phyloP scores from a whole-genome alignment of 2,797 vertebrate genomes.

The Alosa sapidissima region DNA sequence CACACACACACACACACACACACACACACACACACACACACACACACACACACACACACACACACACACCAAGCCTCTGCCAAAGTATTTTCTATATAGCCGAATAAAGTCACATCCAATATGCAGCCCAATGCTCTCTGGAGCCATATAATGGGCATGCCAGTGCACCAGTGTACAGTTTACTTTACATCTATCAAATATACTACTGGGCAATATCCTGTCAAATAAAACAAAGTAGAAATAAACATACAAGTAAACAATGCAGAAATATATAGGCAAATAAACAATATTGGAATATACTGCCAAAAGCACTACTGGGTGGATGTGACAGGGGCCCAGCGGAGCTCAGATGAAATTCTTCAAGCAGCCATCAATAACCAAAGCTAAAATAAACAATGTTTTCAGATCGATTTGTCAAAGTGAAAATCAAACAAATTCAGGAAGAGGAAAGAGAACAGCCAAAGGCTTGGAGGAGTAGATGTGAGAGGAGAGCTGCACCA shows the following conservation, averaged over 20 bases:
- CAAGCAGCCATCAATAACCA: conserved; percentile 28
- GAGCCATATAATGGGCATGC: background rate
- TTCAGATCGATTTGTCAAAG: conserved; percentile 35
- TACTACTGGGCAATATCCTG: background rate
- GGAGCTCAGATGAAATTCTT: background rate
- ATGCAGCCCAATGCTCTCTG: background rate
- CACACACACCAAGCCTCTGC: background rate
- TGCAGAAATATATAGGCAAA: background rate
- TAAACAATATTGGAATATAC: background rate
- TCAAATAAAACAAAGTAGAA: background rate
- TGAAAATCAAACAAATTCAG: conserved; percentile 21
- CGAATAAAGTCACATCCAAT: background rate
- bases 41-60: background rate
- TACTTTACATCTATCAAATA: background rate
- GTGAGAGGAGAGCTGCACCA: background rate
- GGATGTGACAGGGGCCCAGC: background rate
- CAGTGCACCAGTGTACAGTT: background rate
- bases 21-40: background rate
- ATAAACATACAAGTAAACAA: background rate
- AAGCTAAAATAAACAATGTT: conserved; percentile 29
- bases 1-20: background rate
- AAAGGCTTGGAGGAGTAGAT: background rate
- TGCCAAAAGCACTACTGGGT: background rate
- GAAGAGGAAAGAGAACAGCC: conserved; percentile 1
- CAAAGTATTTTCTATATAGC: background rate